Conservation (phyloP, 92 coral and sea anemone species). For the Paragorgia papillata region DNA sequence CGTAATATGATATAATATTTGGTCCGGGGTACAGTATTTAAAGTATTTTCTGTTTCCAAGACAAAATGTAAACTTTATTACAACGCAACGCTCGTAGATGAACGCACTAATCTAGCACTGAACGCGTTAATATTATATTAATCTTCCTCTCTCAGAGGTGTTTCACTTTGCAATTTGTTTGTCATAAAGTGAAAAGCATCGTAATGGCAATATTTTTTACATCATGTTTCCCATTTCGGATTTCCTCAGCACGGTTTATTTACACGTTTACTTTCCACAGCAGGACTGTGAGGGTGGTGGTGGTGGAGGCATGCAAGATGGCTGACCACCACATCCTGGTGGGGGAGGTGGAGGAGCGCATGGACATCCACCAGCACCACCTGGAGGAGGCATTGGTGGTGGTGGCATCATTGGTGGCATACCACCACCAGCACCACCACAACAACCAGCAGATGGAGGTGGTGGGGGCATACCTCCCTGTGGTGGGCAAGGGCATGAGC, state of each 20-base stretch:
- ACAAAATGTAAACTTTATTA: conserved; percentile 18
- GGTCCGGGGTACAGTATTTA: conserved; percentile 8
- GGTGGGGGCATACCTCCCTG: conserved; percentile 56
- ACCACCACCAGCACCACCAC: conserved; percentile 32
- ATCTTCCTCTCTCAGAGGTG: conserved; percentile 1
- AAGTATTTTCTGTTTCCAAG: conserved; percentile 17
- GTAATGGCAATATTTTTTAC: background rate
- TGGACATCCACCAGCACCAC: conserved; percentile 47
- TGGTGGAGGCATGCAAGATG: conserved; percentile 54
- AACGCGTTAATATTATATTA: conserved; percentile 8
- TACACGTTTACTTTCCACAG: conserved; percentile 43
- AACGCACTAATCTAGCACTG: background rate
- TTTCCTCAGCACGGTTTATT: conserved; percentile 22
- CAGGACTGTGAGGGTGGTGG: conserved; percentile 55
- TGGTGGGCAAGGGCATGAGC: conserved; percentile 50
- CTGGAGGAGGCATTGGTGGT: background rate
- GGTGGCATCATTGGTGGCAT: conserved; percentile 23
- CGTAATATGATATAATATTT: conserved; percentile 8
- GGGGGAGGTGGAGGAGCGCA: conserved; percentile 60
- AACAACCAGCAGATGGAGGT: conserved; percentile 46
- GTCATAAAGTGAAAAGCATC: conserved; percentile 6
- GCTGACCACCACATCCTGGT: conserved; percentile 47
- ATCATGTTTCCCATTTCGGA: conserved; percentile 5
- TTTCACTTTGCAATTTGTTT: conserved; percentile 9
- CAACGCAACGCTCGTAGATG: background rate